A percentile compares a stretch with the other conserved stretches of the same genome.
phyloP scores from a whole-genome alignment of 2,888 invertebrate species.

The Tryphoninae sp. region DNA sequence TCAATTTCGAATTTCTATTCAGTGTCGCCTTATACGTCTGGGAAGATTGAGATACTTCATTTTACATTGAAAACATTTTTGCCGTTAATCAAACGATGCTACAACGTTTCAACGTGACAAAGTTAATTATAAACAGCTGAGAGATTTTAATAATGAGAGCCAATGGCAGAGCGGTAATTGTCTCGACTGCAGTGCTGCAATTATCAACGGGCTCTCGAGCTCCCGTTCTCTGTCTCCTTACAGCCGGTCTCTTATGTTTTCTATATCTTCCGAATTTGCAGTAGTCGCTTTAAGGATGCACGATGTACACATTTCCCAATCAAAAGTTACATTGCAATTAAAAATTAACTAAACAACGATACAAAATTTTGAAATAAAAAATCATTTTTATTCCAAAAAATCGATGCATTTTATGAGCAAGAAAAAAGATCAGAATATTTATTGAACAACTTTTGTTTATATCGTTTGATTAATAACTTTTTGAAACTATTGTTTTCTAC shows the following conservation, averaged over 20 bases:
- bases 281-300: constrained; percentile 54
- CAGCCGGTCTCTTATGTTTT: neutral
- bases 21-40: constrained; percentile 9
- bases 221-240: constrained; percentile 58
- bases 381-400: too few species aligned
- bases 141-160: constrained; percentile 81
- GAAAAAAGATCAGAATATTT: too few species aligned
- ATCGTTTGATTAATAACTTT: too few species aligned
- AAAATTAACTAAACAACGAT: too few species aligned
- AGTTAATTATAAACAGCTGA: constrained; percentile 68
- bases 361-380: too few species aligned
- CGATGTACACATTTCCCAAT: too few species aligned
- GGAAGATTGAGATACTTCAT: constrained; percentile 13
- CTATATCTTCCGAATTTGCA: constrained; percentile 39
- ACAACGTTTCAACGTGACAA: constrained; percentile 10
- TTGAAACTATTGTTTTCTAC: too few species aligned
- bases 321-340: too few species aligned
- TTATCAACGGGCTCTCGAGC: constrained; percentile 68
- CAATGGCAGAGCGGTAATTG: constrained; percentile 80
- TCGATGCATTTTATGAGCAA: too few species aligned
- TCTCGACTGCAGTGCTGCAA: constrained; percentile 78
- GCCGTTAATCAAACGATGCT: constrained; percentile 11
- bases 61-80: neutral
- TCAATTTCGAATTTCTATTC: constrained; percentile 22
- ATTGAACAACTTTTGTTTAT: too few species aligned